These are phyloP conservation scores for Gorilla gorilla DNA, from an alignment of 2,113 vertebrate genomes.

Conservation along the genomic window DNA sequence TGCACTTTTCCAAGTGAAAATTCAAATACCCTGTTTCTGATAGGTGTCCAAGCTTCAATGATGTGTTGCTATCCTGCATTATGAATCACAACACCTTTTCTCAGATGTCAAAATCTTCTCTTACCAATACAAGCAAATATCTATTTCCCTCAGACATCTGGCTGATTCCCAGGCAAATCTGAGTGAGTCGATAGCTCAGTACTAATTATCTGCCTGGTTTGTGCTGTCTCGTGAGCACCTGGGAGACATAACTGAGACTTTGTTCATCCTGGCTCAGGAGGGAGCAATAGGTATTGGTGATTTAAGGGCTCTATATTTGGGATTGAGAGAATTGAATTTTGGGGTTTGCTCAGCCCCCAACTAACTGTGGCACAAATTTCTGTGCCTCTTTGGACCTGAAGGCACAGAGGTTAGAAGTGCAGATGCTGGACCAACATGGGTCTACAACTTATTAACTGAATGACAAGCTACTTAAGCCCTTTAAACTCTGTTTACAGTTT, in stretches of 20 bases:
- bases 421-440: background rate
- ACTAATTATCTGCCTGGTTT: background rate
- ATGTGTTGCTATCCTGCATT: background rate
- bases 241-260: background rate
- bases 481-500: background rate
- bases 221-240: rapidly evolving
- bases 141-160: background rate
- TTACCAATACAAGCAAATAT: background rate
- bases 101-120: background rate
- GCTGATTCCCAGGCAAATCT: background rate
- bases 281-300: background rate
- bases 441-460: background rate
- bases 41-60: background rate
- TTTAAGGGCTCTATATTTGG: background rate
- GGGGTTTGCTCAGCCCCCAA: background rate
- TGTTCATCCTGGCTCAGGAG: background rate
- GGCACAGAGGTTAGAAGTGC: too few species aligned
- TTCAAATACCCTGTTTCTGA: background rate
- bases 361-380: background rate
- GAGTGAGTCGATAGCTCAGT: background rate
- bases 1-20: background rate
- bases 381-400: background rate
- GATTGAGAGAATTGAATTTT: background rate
- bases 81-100: background rate
- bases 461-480: background rate